phyloP scores from a whole-genome alignment of 2,797 vertebrate species.

The Eptatretus atami region DNA sequence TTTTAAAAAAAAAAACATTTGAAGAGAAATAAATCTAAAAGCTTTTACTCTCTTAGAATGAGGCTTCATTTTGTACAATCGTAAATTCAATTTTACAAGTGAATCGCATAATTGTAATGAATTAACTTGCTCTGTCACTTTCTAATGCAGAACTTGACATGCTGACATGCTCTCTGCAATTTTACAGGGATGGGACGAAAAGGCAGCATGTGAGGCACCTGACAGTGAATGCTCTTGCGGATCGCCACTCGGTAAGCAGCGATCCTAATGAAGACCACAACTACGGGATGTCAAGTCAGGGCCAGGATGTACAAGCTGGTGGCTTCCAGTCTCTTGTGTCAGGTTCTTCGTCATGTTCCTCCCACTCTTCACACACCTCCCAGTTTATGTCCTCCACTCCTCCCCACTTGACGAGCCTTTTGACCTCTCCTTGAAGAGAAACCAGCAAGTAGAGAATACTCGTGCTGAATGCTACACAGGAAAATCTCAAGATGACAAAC shows the following conservation, averaged over 20 bases:
- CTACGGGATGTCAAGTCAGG: constrained; percentile 35
- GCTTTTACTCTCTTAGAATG: too few relatives aligned
- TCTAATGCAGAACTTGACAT: too few relatives aligned
- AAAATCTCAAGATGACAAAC: background rate
- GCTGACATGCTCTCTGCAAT: too few relatives aligned
- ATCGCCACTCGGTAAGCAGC: constrained; percentile 37
- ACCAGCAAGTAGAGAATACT: too few relatives aligned
- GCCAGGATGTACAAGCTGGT: background rate
- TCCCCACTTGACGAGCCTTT: constrained; percentile 27
- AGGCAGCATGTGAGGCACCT: constrained; percentile 33
- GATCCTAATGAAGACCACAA: constrained; percentile 84
- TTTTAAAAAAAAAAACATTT: too few relatives aligned
- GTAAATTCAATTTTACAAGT: too few relatives aligned
- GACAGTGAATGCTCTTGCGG: constrained; percentile 42
- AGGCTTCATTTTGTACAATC: too few relatives aligned
- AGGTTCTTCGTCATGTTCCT: constrained; percentile 27
- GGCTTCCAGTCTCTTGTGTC: background rate
- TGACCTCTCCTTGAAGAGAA: constrained; percentile 17
- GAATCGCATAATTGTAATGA: too few relatives aligned
- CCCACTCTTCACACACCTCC: constrained; percentile 28
- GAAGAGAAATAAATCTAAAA: too few relatives aligned
- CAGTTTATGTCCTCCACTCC: constrained; percentile 25
- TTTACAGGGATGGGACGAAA: background rate
- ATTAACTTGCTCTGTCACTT: too few relatives aligned
- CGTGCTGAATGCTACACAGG: background rate